Evolutionary conservation across 1,140 invertebrate species (phyloP).

Genomic region (Lutraria rhynchaena): DNA sequence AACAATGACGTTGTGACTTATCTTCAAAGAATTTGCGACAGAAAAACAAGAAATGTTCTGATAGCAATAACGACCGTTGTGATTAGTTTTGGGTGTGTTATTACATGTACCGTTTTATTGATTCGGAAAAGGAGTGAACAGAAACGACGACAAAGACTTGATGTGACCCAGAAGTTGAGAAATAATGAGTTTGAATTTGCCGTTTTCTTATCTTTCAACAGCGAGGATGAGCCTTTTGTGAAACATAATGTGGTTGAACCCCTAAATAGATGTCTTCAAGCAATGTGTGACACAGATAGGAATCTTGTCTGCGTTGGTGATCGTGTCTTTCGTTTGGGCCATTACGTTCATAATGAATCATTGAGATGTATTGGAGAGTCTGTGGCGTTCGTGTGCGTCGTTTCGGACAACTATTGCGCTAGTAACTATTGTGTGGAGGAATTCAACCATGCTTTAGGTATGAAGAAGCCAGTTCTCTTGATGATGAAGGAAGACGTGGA

Average conservation of each 20-base stretch:
- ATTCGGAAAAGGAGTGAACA: no score
- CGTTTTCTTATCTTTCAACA: slow-evolving; percentile 3
- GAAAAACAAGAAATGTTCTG: no score
- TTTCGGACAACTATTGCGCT: neutral
- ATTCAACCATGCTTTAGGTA: neutral
- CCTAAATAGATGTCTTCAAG: neutral
- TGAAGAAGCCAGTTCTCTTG: slow-evolving; percentile 9
- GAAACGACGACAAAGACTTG: no score
- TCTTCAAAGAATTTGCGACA: no score
- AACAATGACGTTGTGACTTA: no score
- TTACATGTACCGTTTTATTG: no score
- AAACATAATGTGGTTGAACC: neutral
- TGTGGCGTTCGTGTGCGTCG: neutral
- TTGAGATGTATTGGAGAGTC: neutral
- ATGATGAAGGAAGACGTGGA: slow-evolving; percentile 20
- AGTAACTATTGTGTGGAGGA: slow-evolving; percentile 8
- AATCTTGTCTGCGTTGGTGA: slow-evolving; percentile 11
- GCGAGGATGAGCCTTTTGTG: slow-evolving; percentile 5
- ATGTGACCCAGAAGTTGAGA: no score
- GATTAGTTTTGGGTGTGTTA: no score
- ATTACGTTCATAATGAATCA: neutral
- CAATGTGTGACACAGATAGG: neutral
- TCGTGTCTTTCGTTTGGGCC: neutral
- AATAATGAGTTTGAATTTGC: no score
- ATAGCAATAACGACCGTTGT: no score